These are phyloP conservation scores for Euclidia mi DNA, from an alignment of 2,888 invertebrate genomes.

Conservation along the genomic window DNA sequence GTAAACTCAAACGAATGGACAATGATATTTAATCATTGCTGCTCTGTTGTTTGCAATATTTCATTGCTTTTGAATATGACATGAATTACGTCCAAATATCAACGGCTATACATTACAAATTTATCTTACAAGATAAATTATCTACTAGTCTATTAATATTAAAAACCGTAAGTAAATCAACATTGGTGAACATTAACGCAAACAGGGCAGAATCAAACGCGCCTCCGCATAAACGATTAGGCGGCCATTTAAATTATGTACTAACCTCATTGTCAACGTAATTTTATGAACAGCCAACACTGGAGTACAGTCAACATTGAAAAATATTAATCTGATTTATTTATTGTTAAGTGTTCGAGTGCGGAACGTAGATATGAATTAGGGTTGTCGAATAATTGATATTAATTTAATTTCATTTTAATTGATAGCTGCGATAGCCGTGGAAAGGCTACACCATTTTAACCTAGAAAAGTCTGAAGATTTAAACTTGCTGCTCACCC, in stretches of 20 bases:
- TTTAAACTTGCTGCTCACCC: too few species aligned
- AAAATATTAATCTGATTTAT: constrained; percentile 78
- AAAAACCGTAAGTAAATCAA: constrained; percentile 34
- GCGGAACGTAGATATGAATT: constrained; percentile 35
- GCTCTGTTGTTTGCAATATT: too few species aligned
- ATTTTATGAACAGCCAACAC: constrained; percentile 65
- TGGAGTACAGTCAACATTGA: constrained; percentile 68
- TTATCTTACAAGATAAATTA: too few species aligned
- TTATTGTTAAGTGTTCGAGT: constrained; percentile 67
- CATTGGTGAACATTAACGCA: background rate
- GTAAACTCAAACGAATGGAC: too few species aligned
- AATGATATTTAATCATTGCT: too few species aligned
- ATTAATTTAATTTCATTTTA: too few species aligned
- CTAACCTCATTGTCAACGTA: constrained; percentile 55
- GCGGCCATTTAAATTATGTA: constrained; percentile 54
- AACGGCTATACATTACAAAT: too few species aligned
- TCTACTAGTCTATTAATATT: constrained; percentile 6
- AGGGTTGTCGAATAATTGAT: constrained; percentile 27
- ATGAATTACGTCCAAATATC: too few species aligned
- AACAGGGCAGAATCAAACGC: constrained; percentile 24
- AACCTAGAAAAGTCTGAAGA: too few species aligned
- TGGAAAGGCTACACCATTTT: too few species aligned
- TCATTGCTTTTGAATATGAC: too few species aligned
- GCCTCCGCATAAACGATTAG: constrained; percentile 57
- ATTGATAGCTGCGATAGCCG: too few species aligned